Evolutionary conservation across 2,113 vertebrate species (phyloP).

Genomic region (Oophaga pumilio): DNA sequence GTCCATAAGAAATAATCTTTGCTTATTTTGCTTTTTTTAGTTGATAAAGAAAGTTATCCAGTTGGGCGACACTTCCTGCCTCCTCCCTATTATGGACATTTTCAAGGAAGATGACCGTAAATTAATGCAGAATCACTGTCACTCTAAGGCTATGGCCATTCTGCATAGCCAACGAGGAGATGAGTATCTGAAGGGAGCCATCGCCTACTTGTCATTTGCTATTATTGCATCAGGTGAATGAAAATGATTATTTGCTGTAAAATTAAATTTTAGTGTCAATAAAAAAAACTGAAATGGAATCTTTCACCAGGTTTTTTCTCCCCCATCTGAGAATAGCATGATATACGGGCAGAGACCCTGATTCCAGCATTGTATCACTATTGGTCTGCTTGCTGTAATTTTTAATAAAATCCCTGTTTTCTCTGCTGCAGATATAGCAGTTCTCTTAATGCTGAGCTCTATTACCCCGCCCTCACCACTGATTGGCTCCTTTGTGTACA

Average conservation of each 20-base stretch:
- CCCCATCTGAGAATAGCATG: too few relatives aligned
- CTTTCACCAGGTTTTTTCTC: too few relatives aligned
- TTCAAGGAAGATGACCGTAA: conserved; percentile 75
- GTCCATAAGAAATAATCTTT: background rate
- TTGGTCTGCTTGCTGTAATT: too few relatives aligned
- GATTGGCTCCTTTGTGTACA: too few relatives aligned
- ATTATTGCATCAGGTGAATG: conserved; percentile 85
- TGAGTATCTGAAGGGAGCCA: conserved; percentile 77
- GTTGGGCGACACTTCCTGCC: conserved; percentile 82
- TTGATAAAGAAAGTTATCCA: conserved; percentile 86
- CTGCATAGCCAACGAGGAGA: conserved; percentile 68
- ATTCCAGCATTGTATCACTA: too few relatives aligned
- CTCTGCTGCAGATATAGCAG: too few relatives aligned
- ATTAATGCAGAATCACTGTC: conserved; percentile 81
- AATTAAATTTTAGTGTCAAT: background rate
- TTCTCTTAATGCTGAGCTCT: too few relatives aligned
- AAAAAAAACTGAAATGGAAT: too few relatives aligned
- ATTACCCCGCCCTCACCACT: too few relatives aligned
- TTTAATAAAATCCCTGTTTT: too few relatives aligned
- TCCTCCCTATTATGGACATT: conserved; percentile 80
- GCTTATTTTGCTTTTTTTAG: conserved; percentile 63
- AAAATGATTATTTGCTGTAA: background rate
- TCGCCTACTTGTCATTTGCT: conserved; percentile 88
- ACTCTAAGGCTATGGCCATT: conserved; percentile 76
- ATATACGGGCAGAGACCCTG: too few relatives aligned